Evolutionary conservation across 2,888 invertebrate species (phyloP).

Genomic region (Agriopis aurantiaria): DNA sequence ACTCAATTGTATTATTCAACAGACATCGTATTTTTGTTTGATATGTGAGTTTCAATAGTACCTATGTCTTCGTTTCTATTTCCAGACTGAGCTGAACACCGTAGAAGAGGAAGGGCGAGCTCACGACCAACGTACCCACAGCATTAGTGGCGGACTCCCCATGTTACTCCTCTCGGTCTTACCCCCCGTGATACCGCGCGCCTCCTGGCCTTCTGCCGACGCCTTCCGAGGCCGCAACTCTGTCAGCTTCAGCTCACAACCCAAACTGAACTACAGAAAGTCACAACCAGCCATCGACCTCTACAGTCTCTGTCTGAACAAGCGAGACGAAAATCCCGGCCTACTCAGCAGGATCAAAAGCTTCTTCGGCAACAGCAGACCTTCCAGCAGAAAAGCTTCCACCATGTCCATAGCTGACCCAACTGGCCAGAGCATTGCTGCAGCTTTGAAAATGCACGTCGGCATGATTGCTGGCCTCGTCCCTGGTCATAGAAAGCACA

Average conservation of each 20-base stretch:
- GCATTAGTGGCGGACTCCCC: constrained; percentile 90
- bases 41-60: no score
- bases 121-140: constrained; percentile 83
- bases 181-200: constrained; percentile 91
- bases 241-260: constrained; percentile 89
- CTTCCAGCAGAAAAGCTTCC: constrained; percentile 89
- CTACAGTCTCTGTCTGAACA: constrained; percentile 86
- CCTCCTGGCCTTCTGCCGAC: constrained; percentile 92
- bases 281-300: constrained; percentile 87
- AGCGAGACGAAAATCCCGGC: constrained; percentile 84
- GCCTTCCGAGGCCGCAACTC: constrained; percentile 87
- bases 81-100: constrained; percentile 77
- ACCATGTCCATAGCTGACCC: constrained; percentile 87
- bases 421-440: constrained; percentile 88
- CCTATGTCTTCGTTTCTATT: constrained; percentile 22
- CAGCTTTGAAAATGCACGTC: constrained; percentile 90
- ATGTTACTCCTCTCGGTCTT: constrained; percentile 90
- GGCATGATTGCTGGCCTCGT: constrained; percentile 90
- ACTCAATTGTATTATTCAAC: background rate
- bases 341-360: constrained; percentile 83
- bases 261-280: constrained; percentile 87
- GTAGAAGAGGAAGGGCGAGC: constrained; percentile 75
- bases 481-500: constrained; percentile 87
- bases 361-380: constrained; percentile 88
- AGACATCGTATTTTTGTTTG: background rate